phyloP scores from a whole-genome alignment of 2,888 invertebrate species.

The Ormyrus thymus region DNA sequence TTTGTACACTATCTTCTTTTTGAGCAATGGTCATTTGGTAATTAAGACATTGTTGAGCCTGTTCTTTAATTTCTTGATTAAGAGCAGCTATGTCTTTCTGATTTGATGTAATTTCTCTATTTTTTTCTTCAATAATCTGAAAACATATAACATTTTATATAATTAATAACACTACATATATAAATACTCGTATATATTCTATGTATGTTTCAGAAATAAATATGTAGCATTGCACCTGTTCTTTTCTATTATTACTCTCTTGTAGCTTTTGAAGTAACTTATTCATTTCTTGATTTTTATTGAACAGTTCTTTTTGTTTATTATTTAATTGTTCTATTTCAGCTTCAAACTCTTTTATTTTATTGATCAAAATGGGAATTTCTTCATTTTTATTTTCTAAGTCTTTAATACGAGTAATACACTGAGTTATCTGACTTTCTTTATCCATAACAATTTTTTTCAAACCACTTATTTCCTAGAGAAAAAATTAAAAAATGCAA shows the following conservation, averaged over 20 bases:
- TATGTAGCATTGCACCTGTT: slow-evolving; percentile 61
- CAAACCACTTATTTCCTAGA: slow-evolving; percentile 66
- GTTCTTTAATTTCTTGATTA: slow-evolving; percentile 67
- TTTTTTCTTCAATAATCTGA: slow-evolving; percentile 65
- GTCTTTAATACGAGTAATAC: slow-evolving; percentile 59
- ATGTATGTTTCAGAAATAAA: slow-evolving; percentile 26
- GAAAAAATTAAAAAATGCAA: background rate
- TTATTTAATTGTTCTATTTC: slow-evolving; percentile 58
- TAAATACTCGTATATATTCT: no score
- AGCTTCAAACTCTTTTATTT: slow-evolving; percentile 59
- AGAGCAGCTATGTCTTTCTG: slow-evolving; percentile 65
- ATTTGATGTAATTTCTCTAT: slow-evolving; percentile 63
- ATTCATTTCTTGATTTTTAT: slow-evolving; percentile 59
- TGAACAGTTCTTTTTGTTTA: slow-evolving; percentile 60
- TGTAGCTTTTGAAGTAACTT: slow-evolving; percentile 62
- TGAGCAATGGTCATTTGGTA: slow-evolving; percentile 65
- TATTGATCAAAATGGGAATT: slow-evolving; percentile 60
- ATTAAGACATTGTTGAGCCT: slow-evolving; percentile 61
- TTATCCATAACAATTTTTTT: slow-evolving; percentile 68
- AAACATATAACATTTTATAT: slow-evolving; percentile 30
- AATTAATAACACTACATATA: background rate
- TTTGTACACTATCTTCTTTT: slow-evolving; percentile 64
- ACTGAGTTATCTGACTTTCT: slow-evolving; percentile 58
- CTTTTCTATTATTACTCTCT: slow-evolving; percentile 63
- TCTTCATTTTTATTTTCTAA: slow-evolving; percentile 59